phyloP scores from a whole-genome alignment of 92 coral and sea anemone genomes.

The Epizoanthus scotinus region DNA sequence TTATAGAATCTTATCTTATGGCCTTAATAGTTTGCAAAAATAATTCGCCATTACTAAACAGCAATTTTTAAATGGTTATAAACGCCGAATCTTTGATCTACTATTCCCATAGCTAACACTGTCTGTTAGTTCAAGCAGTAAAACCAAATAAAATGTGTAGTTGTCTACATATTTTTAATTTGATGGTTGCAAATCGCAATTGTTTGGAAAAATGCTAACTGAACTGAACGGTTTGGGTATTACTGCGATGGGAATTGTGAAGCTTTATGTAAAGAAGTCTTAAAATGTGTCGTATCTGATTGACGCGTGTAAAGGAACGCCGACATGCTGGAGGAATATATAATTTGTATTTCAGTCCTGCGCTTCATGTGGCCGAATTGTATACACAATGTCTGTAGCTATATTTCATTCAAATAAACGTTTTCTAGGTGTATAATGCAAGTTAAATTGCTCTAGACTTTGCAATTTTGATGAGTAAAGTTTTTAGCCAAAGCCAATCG shows the following conservation, averaged over 20 bases:
- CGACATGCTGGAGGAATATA: not conserved
- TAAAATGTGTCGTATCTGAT: not conserved
- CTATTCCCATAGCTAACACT: not conserved
- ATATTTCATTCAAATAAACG: constrained; percentile 32
- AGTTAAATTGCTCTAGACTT: constrained; percentile 9
- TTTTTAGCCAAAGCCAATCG: constrained; percentile 18
- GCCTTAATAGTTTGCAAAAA: too few relatives aligned
- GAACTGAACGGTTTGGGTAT: not conserved
- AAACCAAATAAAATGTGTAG: not conserved
- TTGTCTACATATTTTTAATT: constrained; percentile 2
- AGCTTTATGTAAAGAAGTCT: not conserved
- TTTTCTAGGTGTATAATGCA: constrained; percentile 29
- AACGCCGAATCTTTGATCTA: not conserved
- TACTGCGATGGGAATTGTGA: not conserved
- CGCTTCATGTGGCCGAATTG: constrained; percentile 27
- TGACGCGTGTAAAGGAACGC: constrained; percentile 37
- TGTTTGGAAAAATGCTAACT: not conserved
- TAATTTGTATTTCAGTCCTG: constrained; percentile 6
- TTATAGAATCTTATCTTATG: too few relatives aligned
- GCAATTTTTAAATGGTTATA: not conserved
- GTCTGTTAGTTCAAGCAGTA: not conserved
- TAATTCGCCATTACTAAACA: too few relatives aligned
- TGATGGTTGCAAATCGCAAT: not conserved
- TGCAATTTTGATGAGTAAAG: not conserved
- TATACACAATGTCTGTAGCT: constrained; percentile 12